Base-by-base conservation (phyloP, 2,113 vertebrate species). In the Epinephelus fuscoguttatus region DNA sequence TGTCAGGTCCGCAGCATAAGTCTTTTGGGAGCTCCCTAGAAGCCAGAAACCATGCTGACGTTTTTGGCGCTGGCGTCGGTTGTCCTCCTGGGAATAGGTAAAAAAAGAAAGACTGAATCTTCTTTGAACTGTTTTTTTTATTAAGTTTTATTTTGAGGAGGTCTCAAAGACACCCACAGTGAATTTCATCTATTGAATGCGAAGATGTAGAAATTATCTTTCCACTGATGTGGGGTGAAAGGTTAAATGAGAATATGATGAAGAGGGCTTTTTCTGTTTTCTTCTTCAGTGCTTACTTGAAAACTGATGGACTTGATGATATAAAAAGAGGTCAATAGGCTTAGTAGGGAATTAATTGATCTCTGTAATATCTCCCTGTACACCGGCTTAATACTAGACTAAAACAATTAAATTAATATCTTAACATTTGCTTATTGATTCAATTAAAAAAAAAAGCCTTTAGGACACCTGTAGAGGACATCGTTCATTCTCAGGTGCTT, bases 11-110 rank as follows among this genome's bases (percentile, higher is more conserved):
- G 68, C 74, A 3, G 75, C 87, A 67, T 70, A 81, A 3, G 70
- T 86, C 74, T 67, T 63, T 40, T 63, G 72, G 81, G 87, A 91
- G 79, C 85, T 80, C 84, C 82, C 18, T 27, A 88, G 82, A 92
- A 86, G 87, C 87, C 78, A 80, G 85, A 83, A 83, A 92, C 79
- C 91, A 96, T 96, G 95, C 80, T 96, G 86, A 91, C 91, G 75
- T 80, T 94, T 73, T 83, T 95, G 92, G 92, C 92, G 78, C 87
- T 96, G 78, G 92, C 93, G 70, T 93, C 94, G 50, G 80, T 94
- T 2, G 86, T 84, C 69, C 78, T 95, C 82, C 89, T 96, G 89
- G 92, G 92, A 89, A 89, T 92, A 95, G 95, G 95, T 96, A 96
- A 95, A 82, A 76, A 40, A 25, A 67, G 4, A 90, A 72, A 59